Evolutionary conservation across 2,113 vertebrate genomes (phyloP), one percentile per base, ranked within the genome.

Genomic region (Bos javanicus): DNA sequence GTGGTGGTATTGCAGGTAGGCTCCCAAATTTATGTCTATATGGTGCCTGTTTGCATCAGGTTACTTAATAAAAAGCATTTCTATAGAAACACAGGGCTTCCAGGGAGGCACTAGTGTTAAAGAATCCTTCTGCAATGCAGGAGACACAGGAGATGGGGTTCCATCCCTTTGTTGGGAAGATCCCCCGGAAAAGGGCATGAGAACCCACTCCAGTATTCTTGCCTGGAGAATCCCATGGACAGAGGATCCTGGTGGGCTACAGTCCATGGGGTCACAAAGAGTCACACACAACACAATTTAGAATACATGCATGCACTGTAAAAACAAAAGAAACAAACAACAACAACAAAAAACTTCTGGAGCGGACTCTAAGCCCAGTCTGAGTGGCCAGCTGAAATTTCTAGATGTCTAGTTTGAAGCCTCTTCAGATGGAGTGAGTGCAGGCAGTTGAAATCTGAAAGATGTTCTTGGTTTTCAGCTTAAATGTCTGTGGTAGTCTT

Each of bases 51-150:
- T 82, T 82, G 48, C 48, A 82, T 82, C 80, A 52, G 80, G 15
- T 82, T 82, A 82, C 48, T 52, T n/a, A 52, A 52, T 52, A 82
- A 52, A 1, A 52, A 48, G 48, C 5, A 7, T 82, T n/a, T n/a
- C 80, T 12, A 23, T 7, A 52, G 80, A n/a, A 82, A 52, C 48
- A 36, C 9, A 36, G n/a, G n/a, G n/a, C n/a, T 36, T 36, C 5
- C 19, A 0, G 0, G 36, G 64, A 0, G 0, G 64, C 64, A 12
- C 0, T 71, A 71, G 64, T 12, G 64, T 19, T 71, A 36, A 36
- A 71, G 9, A 71, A 71, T 71, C 64, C 19, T 36, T 19, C 64
- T 71, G n/a, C n/a, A 36, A 12, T 21, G 64, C n/a, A 71, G 64
- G n/a, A 36, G n/a, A 23, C 4, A 10, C 64, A 12, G 19, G n/a